Percentiles rank a stretch among this genome's conserved stretches.
These are phyloP conservation scores for Holotrichia oblita DNA, from an alignment of 1,140 invertebrate genomes.

Conservation along the genomic window DNA sequence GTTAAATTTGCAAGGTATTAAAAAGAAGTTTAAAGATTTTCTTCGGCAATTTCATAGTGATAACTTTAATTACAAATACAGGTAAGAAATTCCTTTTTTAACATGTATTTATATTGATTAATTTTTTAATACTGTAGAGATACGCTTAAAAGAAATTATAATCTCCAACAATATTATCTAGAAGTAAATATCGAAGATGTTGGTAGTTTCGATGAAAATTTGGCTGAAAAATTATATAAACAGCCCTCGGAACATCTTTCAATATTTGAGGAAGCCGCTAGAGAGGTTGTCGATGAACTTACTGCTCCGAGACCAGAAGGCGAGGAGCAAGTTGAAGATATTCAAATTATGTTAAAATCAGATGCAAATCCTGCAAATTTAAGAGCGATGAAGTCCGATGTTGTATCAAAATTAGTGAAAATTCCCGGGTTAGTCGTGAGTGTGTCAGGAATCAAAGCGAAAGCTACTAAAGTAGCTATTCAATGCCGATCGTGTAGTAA, in stretches of 20 bases:
- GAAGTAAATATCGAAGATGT: constrained; percentile 96
- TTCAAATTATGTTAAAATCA: constrained; percentile 92
- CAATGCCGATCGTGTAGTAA: constrained; percentile 95
- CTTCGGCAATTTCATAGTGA: constrained; percentile 92
- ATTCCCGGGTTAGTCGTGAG: constrained; percentile 96
- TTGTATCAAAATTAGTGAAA: constrained; percentile 93
- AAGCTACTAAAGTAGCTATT: constrained; percentile 94
- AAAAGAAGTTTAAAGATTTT: constrained; percentile 96
- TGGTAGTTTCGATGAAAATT: constrained; percentile 91
- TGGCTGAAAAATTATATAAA: constrained; percentile 93
- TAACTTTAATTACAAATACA: constrained; percentile 96
- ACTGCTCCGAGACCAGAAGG: constrained; percentile 89
- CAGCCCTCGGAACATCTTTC: constrained; percentile 93
- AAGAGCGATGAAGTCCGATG: constrained; percentile 91
- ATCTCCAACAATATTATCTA: constrained; percentile 88
- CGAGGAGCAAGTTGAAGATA: constrained; percentile 91
- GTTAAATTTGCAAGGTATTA: constrained; percentile 82
- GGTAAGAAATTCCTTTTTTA: constrained; percentile 67
- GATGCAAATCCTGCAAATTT: constrained; percentile 84
- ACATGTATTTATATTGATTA: background rate
- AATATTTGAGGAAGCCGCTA: constrained; percentile 97
- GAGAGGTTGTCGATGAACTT: constrained; percentile 96
- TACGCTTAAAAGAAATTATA: constrained; percentile 92
- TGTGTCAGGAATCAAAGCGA: constrained; percentile 92
- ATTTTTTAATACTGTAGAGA: constrained; percentile 72